Conservation (phyloP, 2,797 vertebrate genomes). For the Sylvilagus floridanus region DNA sequence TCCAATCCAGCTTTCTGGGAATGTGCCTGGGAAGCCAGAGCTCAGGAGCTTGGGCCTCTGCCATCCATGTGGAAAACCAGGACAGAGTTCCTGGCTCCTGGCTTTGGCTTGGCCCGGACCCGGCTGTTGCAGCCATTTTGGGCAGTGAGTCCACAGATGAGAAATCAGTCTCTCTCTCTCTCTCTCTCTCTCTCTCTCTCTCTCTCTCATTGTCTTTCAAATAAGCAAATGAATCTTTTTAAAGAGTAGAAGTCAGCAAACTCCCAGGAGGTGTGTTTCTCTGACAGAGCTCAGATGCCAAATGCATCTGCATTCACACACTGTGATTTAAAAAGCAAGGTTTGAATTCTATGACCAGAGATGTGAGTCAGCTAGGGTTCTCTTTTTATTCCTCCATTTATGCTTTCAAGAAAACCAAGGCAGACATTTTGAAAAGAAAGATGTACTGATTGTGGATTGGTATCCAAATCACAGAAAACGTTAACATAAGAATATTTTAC, state of each 20-base stretch:
- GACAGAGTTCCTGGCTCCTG: too few relatives aligned
- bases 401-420: slow-evolving; percentile 72
- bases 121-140: too few relatives aligned
- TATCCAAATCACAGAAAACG: slow-evolving; percentile 77
- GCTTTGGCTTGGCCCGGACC: too few relatives aligned
- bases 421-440: slow-evolving; percentile 75
- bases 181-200: too few relatives aligned
- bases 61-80: too few relatives aligned
- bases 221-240: too few relatives aligned
- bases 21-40: too few relatives aligned
- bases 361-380: slow-evolving; percentile 7
- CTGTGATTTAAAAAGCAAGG: slow-evolving; percentile 33
- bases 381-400: slow-evolving; percentile 51
- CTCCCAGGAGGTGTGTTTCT: not conserved
- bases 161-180: too few relatives aligned
- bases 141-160: too few relatives aligned
- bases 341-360: slow-evolving; percentile 24
- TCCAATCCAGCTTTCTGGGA: too few relatives aligned
- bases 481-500: slow-evolving; percentile 80
- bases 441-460: slow-evolving; percentile 75
- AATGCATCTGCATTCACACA: not conserved
- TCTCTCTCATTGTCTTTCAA: too few relatives aligned
- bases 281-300: not conserved
- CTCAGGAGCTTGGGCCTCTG: too few relatives aligned
- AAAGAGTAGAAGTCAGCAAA: not conserved